A percentile compares a stretch with the other conserved stretches of the same genome.
Conservation (phyloP, 2,888 invertebrate genomes). For the Heliothis peltigera region DNA sequence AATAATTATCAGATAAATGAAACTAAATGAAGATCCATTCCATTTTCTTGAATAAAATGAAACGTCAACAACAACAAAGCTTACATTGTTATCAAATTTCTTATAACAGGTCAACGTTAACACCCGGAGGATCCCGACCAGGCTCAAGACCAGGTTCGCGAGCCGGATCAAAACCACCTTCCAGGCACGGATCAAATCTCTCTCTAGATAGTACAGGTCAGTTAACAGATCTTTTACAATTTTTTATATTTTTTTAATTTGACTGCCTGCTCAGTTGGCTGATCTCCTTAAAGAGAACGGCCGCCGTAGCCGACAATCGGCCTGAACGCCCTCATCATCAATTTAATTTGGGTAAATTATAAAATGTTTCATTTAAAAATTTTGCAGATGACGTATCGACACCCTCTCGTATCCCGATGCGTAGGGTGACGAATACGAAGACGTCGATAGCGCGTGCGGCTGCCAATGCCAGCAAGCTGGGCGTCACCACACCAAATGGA, state of each 20-base stretch:
- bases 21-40: too few relatives aligned
- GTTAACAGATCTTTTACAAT: not conserved
- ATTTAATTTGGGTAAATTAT: not conserved
- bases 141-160: constrained; percentile 96
- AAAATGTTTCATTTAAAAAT: too few relatives aligned
- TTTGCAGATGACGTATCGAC: constrained; percentile 92
- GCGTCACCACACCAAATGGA: constrained; percentile 90
- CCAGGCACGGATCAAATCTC: constrained; percentile 97
- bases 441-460: constrained; percentile 89
- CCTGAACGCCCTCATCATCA: too few relatives aligned
- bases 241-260: not conserved
- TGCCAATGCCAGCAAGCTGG: constrained; percentile 90
- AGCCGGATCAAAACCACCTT: constrained; percentile 97
- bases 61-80: not conserved
- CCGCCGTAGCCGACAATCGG: too few relatives aligned
- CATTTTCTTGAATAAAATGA: not conserved
- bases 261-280: too few relatives aligned
- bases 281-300: too few relatives aligned
- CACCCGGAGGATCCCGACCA: constrained; percentile 95
- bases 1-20: too few relatives aligned
- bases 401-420: constrained; percentile 95
- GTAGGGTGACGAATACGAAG: constrained; percentile 91
- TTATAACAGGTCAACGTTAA: constrained; percentile 91
- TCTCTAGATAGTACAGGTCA: constrained; percentile 96
- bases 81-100: not conserved